Percentiles rank a stretch among this genome's conserved stretches.
Conservation (phyloP, 2,888 invertebrate species). For the Lithophane socia region DNA sequence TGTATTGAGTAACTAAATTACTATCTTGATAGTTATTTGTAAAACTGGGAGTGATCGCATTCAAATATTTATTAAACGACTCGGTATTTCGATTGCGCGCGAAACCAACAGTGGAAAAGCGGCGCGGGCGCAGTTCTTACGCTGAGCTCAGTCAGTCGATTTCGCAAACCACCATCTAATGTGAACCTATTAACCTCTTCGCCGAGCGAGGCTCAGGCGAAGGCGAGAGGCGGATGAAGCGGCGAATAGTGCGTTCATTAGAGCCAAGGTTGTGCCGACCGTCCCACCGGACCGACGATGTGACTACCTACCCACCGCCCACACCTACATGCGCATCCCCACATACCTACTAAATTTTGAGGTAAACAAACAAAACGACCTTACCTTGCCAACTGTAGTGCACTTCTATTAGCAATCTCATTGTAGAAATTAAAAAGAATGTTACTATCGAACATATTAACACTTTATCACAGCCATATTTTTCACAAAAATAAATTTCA, state of each 20-base stretch:
- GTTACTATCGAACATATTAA: constrained; percentile 89
- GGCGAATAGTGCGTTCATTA: constrained; percentile 88
- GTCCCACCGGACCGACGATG: constrained; percentile 77
- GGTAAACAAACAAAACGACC: constrained; percentile 84
- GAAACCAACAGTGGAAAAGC: constrained; percentile 85
- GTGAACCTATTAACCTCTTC: constrained; percentile 91
- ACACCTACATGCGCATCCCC: constrained; percentile 72
- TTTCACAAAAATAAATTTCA: constrained; percentile 80
- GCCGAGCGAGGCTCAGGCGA: constrained; percentile 87
- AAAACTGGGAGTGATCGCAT: constrained; percentile 31
- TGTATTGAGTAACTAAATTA: background rate
- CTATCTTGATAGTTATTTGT: background rate
- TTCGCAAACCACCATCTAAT: constrained; percentile 90
- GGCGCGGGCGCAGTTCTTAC: constrained; percentile 82
- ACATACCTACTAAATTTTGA: constrained; percentile 76
- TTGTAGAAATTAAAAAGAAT: constrained; percentile 89
- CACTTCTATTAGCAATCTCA: constrained; percentile 89
- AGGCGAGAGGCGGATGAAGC: constrained; percentile 89
- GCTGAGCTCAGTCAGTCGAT: constrained; percentile 82
- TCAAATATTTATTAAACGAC: constrained; percentile 42
- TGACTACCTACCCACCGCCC: constrained; percentile 67
- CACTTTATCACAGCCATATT: constrained; percentile 90
- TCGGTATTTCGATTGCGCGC: constrained; percentile 80
- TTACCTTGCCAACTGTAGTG: constrained; percentile 90
- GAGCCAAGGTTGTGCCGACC: constrained; percentile 87